A percentile compares a stretch with the other conserved stretches of the same genome.
These are phyloP conservation scores for Pyrocoelia pectoralis DNA, from an alignment of 2,888 invertebrate species.

Conservation along the genomic window DNA sequence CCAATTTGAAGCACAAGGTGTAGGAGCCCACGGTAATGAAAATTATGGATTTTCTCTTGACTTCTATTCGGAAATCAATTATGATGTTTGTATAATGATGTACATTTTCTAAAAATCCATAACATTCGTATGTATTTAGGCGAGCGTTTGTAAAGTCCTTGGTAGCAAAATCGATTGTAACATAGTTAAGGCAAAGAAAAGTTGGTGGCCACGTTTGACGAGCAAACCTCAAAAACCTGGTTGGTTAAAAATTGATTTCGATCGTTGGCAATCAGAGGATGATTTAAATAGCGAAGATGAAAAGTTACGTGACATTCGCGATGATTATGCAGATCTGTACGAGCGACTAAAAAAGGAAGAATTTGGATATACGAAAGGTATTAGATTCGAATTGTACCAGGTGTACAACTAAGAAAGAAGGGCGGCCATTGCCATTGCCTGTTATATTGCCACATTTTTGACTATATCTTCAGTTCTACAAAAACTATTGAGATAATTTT, in stretches of 20 bases:
- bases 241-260: constrained; percentile 95
- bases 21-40: constrained; percentile 81
- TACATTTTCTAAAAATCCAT: too few species aligned
- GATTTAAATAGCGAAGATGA: constrained; percentile 66
- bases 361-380: constrained; percentile 80
- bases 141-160: constrained; percentile 67
- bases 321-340: constrained; percentile 81
- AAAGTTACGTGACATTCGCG: constrained; percentile 72
- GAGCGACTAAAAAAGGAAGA: constrained; percentile 78
- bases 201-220: constrained; percentile 88
- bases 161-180: constrained; percentile 81
- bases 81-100: constrained; percentile 59
- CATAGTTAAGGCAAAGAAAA: constrained; percentile 71
- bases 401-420: too few species aligned
- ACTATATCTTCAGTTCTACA: too few species aligned
- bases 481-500: too few species aligned
- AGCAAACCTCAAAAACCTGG: constrained; percentile 84
- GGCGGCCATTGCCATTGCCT: too few species aligned
- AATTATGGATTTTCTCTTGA: constrained; percentile 78
- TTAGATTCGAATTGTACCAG: too few species aligned
- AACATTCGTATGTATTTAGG: constrained; percentile 53
- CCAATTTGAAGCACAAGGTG: constrained; percentile 75
- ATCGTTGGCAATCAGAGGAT: constrained; percentile 86
- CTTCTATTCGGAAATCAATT: constrained; percentile 72
- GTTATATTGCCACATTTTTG: too few species aligned